Evolutionary conservation across 2,888 invertebrate genomes (phyloP).

Genomic region (Entomobrya multifasciata): DNA sequence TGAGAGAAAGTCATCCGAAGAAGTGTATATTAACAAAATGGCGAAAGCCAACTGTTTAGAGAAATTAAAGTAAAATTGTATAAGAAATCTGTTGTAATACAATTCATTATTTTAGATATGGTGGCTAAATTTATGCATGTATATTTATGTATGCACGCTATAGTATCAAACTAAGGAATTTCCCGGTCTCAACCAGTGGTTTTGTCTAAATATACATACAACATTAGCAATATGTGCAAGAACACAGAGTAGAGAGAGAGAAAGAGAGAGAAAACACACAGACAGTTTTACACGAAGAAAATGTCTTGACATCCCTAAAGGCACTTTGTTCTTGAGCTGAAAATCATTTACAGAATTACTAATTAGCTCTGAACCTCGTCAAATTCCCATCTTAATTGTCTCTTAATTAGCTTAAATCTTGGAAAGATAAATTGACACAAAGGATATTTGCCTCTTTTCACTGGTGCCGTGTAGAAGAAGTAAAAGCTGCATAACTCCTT

Average conservation of each 20-base stretch:
- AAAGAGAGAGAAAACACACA: background rate
- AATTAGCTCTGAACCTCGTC: constrained; percentile 80
- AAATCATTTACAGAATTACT: constrained; percentile 79
- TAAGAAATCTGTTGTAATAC: no score
- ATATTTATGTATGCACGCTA: no score
- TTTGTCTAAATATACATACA: constrained; percentile 22
- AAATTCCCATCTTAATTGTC: constrained; percentile 80
- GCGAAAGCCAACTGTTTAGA: no score
- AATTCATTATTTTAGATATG: no score
- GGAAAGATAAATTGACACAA: constrained; percentile 79
- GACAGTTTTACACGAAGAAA: constrained; percentile 31
- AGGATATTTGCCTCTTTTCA: constrained; percentile 77
- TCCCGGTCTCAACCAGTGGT: constrained; percentile 29
- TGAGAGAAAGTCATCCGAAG: no score
- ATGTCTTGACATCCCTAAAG: constrained; percentile 66
- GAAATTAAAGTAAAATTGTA: no score
- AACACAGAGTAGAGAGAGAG: background rate
- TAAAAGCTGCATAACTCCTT: constrained; percentile 24
- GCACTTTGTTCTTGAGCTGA: constrained; percentile 69
- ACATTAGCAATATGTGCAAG: no score
- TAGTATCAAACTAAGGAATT: no score
- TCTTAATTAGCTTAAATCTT: constrained; percentile 80
- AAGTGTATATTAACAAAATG: no score
- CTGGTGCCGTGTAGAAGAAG: no score
- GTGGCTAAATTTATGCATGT: no score